Conservation (phyloP, 2,888 invertebrate genomes). For the Neelides folsomi region DNA sequence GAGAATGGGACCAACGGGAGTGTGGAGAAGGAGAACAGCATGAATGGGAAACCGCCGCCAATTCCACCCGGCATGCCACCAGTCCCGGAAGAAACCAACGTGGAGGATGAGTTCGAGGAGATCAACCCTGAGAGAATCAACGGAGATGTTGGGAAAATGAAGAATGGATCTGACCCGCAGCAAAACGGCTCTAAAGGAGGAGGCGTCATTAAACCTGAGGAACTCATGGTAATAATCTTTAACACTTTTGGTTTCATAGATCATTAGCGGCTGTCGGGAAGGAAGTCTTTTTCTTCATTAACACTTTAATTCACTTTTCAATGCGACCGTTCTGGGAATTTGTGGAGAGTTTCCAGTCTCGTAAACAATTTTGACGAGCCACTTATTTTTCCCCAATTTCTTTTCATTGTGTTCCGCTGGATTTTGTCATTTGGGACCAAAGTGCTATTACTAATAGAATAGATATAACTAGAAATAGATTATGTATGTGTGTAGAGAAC, state of each 20-base stretch:
- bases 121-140: slow-evolving; percentile 27
- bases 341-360: too few relatives aligned
- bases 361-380: too few relatives aligned
- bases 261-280: too few relatives aligned
- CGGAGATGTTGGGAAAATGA: slow-evolving; percentile 6
- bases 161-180: slow-evolving; percentile 4
- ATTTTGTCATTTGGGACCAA: too few relatives aligned
- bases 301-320: too few relatives aligned
- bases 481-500: too few relatives aligned
- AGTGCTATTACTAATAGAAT: too few relatives aligned
- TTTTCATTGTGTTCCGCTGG: too few relatives aligned
- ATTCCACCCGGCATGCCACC: slow-evolving; percentile 22
- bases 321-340: too few relatives aligned
- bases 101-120: slow-evolving; percentile 30
- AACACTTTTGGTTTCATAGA: background rate
- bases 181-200: slow-evolving; percentile 13
- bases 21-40: slow-evolving; percentile 15
- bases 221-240: slow-evolving; percentile 24
- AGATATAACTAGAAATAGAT: too few relatives aligned
- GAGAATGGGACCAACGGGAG: slow-evolving; percentile 9
- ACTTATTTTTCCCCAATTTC: too few relatives aligned
- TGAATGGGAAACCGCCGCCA: slow-evolving; percentile 8
- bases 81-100: slow-evolving; percentile 25
- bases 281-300: background rate
- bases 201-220: slow-evolving; percentile 27